phyloP scores from a whole-genome alignment of 2,888 invertebrate species.

The Epirrhoe tristata region DNA sequence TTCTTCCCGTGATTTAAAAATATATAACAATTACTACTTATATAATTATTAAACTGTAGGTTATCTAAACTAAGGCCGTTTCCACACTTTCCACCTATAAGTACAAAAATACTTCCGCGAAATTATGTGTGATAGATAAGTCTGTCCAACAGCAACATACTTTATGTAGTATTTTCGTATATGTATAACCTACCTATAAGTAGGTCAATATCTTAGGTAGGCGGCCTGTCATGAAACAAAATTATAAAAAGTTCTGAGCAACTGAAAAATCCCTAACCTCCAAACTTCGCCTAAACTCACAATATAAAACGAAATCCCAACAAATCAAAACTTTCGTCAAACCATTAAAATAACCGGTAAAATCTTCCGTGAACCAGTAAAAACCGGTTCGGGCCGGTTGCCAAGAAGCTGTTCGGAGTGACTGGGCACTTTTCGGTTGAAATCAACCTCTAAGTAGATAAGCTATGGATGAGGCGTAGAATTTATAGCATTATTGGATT shows the following conservation, averaged over 20 bases:
- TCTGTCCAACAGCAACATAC: no score
- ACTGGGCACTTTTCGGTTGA: conserved; percentile 56
- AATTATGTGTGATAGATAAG: no score
- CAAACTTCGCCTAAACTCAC: conserved; percentile 2
- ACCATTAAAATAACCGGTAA: conserved; percentile 36
- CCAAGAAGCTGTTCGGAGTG: conserved; percentile 59
- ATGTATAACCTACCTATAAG: no score
- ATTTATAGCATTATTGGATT: conserved; percentile 22
- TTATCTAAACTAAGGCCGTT: no score
- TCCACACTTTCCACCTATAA: no score
- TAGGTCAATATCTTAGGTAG: no score
- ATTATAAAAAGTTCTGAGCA: background rate
- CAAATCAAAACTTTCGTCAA: conserved; percentile 16
- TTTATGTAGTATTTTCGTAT: no score
- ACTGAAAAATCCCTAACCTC: background rate
- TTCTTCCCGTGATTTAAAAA: background rate
- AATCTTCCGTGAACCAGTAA: conserved; percentile 52
- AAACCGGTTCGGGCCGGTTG: conserved; percentile 57
- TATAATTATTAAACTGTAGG: no score
- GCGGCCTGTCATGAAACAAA: no score
- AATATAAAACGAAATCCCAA: conserved; percentile 6
- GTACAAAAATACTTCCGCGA: no score
- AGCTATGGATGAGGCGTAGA: conserved; percentile 56
- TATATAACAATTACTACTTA: no score
- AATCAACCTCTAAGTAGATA: conserved; percentile 47